These are phyloP conservation scores for Harpagifer antarcticus DNA, from an alignment of 2,797 vertebrate species.

Conservation along the genomic window DNA sequence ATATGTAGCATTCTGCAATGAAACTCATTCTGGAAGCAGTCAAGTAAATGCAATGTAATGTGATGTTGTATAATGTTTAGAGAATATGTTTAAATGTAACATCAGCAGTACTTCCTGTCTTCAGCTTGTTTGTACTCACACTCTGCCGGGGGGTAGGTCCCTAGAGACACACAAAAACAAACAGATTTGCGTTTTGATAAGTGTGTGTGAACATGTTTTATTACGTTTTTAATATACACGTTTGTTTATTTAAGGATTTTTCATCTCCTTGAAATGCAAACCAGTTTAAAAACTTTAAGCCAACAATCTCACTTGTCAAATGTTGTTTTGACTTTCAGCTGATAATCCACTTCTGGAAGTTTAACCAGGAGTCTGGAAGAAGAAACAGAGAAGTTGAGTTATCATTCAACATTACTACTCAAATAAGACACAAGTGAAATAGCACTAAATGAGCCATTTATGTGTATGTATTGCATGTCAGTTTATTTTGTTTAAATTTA, in stretches of 20 bases:
- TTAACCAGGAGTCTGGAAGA: slow-evolving; percentile 92
- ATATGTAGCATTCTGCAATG: not conserved
- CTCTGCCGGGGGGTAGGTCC: slow-evolving; percentile 86
- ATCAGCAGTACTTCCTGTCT: slow-evolving; percentile 27
- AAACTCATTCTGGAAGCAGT: not conserved
- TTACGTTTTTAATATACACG: too few species aligned
- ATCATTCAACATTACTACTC: not conserved
- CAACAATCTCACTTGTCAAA: slow-evolving; percentile 91
- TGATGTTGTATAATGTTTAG: not conserved
- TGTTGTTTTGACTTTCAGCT: slow-evolving; percentile 96
- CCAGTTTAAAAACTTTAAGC: not conserved
- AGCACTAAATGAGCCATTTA: too few species aligned
- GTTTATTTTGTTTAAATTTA: too few species aligned
- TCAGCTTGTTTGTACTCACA: slow-evolving; percentile 80
- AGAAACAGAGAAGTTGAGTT: not conserved
- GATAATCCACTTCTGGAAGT: slow-evolving; percentile 96
- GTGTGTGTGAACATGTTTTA: too few species aligned
- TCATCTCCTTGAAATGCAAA: not conserved
- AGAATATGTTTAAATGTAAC: slow-evolving; percentile 32
- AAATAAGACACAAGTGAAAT: not conserved
- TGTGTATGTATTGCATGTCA: too few species aligned
- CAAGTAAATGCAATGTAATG: too few species aligned
- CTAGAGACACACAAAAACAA: slow-evolving; percentile 68
- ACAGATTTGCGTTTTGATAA: slow-evolving; percentile 1
- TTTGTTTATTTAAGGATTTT: not conserved